Percentiles rank a stretch among this genome's conserved stretches.
Evolutionary conservation across 2,113 vertebrate species (phyloP).

Genomic region (Cinclus cinclus): DNA sequence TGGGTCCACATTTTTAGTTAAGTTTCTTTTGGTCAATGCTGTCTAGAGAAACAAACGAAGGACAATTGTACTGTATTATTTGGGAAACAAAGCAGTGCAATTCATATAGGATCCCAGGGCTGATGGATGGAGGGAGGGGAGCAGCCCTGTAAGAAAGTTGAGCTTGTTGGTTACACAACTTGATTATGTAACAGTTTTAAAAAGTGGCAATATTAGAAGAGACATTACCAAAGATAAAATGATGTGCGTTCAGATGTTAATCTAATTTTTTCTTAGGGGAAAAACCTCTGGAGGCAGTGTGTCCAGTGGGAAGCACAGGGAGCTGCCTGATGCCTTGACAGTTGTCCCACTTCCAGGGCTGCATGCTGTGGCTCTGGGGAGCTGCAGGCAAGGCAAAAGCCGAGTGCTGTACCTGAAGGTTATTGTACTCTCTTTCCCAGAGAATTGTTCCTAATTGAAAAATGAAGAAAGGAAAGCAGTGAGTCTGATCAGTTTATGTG

Average conservation of each 20-base stretch:
- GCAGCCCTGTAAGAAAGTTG: not conserved
- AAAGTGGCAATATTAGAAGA: constrained; percentile 25
- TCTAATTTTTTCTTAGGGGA: not conserved
- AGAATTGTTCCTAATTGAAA: not conserved
- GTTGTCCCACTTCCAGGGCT: not conserved
- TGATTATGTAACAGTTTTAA: constrained; percentile 41
- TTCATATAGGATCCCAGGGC: not conserved
- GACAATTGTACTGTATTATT: not conserved
- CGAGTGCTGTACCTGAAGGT: not conserved
- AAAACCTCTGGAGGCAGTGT: not conserved
- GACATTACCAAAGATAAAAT: not conserved
- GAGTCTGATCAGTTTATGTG: not conserved
- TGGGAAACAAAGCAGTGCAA: not conserved
- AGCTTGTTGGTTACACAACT: not conserved
- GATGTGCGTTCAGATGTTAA: not conserved
- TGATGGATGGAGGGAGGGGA: not conserved
- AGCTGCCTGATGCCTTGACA: not conserved
- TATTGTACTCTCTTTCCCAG: not conserved
- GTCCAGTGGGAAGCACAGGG: not conserved
- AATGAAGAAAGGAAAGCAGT: not conserved
- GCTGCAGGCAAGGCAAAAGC: not conserved
- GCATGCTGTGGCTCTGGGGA: not conserved
- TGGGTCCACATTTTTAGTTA: not conserved
- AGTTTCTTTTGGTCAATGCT: not conserved
- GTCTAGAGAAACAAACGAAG: not conserved